Evolutionary conservation across 2,888 invertebrate genomes (phyloP).

Genomic region (Micoletzkya japonica): DNA sequence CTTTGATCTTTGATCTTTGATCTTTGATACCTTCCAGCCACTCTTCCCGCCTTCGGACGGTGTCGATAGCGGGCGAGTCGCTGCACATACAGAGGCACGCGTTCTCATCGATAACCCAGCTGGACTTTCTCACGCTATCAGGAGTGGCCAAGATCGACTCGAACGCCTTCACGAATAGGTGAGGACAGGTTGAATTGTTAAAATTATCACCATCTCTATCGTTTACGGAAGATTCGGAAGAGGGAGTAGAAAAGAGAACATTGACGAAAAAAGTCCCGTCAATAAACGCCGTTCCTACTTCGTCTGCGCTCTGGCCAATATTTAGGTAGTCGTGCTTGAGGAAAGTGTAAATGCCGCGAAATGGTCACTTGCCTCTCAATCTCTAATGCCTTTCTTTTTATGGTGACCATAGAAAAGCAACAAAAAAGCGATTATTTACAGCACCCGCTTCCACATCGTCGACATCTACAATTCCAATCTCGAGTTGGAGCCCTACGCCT

Average conservation of each 20-base stretch:
- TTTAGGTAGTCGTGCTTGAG: too few species aligned
- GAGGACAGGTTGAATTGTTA: not conserved
- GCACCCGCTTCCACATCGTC: conserved; percentile 28
- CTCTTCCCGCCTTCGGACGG: not conserved
- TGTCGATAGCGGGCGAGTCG: not conserved
- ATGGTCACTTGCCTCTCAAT: too few species aligned
- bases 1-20: too few species aligned
- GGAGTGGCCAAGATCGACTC: conserved; percentile 25
- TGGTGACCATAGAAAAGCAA: too few species aligned
- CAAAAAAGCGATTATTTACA: not conserved
- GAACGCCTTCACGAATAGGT: conserved; percentile 25
- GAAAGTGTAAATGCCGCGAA: too few species aligned
- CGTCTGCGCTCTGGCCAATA: too few species aligned
- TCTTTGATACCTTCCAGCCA: conserved; percentile 9
- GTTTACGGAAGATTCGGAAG: too few species aligned
- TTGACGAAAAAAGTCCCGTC: too few species aligned
- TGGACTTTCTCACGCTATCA: conserved; percentile 23
- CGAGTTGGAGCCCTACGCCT: conserved; percentile 9
- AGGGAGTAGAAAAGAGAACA: too few species aligned
- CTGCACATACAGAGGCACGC: conserved; percentile 4
- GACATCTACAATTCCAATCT: conserved; percentile 13
- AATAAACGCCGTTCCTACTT: not conserved
- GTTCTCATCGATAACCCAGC: conserved; percentile 19
- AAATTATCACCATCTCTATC: too few species aligned
- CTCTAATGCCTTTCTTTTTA: too few species aligned